Percentiles rank a stretch among this genome's conserved stretches.
These are phyloP conservation scores for Hirudo medicinalis DNA, from an alignment of 1,140 invertebrate species.

Conservation along the genomic window DNA sequence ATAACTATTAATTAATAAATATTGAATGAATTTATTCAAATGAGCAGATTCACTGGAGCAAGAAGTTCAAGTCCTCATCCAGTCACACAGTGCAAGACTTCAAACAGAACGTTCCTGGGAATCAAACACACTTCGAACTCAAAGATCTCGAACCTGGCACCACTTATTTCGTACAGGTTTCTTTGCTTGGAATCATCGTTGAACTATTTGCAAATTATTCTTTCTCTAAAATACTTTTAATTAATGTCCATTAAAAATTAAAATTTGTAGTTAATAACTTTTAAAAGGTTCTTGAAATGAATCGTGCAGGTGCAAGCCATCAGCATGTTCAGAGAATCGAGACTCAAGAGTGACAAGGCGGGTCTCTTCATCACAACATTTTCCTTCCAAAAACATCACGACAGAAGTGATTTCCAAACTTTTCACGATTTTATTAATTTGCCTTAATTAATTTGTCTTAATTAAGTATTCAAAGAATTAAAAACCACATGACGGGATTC, in stretches of 20 bases:
- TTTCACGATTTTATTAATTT: not conserved
- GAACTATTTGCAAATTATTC: too few relatives aligned
- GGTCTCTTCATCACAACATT: conserved; percentile 15
- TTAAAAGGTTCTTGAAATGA: not conserved
- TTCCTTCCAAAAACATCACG: conserved; percentile 2
- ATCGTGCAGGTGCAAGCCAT: conserved; percentile 21
- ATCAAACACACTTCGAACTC: conserved; percentile 10
- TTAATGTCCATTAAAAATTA: not conserved
- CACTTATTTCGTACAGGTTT: conserved; percentile 26
- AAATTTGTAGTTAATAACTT: not conserved
- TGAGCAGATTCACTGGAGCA: conserved; percentile 3
- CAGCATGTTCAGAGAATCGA: conserved; percentile 18
- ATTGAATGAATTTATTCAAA: not conserved
- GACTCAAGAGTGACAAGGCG: conserved; percentile 20
- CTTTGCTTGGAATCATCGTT: not conserved
- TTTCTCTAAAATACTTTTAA: too few relatives aligned
- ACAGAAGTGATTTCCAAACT: not conserved
- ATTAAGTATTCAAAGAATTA: not conserved
- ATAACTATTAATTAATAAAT: too few relatives aligned
- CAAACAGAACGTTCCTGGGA: conserved; percentile 1
- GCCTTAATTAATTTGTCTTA: not conserved
- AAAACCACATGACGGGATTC: not conserved
- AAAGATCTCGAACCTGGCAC: conserved; percentile 22
- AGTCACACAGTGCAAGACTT: conserved; percentile 12
- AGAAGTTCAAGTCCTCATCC: not conserved